These are phyloP conservation scores for Bombus huntii DNA, from an alignment of 1,140 invertebrate species.

Conservation along the genomic window DNA sequence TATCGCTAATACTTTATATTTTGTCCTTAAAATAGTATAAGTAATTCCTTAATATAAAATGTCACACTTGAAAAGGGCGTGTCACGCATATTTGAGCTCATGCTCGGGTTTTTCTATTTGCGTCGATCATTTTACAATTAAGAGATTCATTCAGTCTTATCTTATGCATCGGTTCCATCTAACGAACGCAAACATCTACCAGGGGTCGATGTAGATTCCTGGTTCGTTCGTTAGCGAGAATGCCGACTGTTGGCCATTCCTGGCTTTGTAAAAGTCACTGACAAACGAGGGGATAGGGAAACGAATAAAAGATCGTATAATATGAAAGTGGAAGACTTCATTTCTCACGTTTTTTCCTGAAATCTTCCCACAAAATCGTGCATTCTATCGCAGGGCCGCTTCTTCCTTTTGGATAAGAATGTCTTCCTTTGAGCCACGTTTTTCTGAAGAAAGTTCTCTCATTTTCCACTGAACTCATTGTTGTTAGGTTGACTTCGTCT, in stretches of 20 bases:
- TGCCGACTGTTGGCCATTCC: slow-evolving; percentile 29
- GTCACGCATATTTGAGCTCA: not conserved
- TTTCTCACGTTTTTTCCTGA: not conserved
- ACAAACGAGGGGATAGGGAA: slow-evolving; percentile 14
- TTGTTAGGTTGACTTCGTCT: slow-evolving; percentile 3
- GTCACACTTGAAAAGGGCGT: not conserved
- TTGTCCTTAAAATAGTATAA: not conserved
- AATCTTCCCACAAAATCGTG: slow-evolving; percentile 31
- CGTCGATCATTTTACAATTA: not conserved
- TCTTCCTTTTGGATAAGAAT: slow-evolving; percentile 24
- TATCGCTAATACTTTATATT: too few relatives aligned
- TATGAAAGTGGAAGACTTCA: slow-evolving; percentile 17
- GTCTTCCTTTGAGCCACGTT: slow-evolving; percentile 26
- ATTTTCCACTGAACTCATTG: slow-evolving; percentile 18
- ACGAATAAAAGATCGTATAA: slow-evolving; percentile 38
- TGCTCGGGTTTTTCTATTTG: not conserved
- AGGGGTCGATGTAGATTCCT: not conserved
- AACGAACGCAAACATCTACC: slow-evolving; percentile 26
- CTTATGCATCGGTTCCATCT: not conserved
- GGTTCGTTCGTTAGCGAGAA: slow-evolving; percentile 42
- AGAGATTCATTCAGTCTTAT: slow-evolving; percentile 2
- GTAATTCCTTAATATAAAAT: not conserved
- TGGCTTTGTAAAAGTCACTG: slow-evolving; percentile 22
- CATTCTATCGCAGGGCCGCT: slow-evolving; percentile 24
- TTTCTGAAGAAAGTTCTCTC: not conserved